Evolutionary conservation across 2,113 vertebrate species (phyloP).

Genomic region (Hippotragus niger): DNA sequence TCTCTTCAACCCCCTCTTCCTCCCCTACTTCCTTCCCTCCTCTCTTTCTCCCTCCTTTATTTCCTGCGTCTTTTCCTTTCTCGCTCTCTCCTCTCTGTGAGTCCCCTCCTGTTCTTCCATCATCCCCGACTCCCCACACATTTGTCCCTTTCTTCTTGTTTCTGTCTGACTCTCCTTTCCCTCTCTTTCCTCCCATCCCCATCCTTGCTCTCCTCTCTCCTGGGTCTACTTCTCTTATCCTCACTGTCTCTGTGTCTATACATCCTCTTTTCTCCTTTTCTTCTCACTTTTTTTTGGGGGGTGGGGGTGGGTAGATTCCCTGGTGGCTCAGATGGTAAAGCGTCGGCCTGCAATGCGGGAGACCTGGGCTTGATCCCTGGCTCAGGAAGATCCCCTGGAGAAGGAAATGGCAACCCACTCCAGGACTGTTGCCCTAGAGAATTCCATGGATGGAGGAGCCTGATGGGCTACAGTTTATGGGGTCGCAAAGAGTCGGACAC

Average conservation of each 20-base stretch:
- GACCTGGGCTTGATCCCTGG: background rate
- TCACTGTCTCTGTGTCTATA: background rate
- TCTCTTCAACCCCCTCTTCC: background rate
- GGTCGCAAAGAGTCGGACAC: background rate
- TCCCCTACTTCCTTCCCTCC: too few relatives aligned
- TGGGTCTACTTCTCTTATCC: background rate
- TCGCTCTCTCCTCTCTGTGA: fast-evolving
- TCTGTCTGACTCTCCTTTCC: background rate
- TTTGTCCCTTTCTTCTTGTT: background rate
- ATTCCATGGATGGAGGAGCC: background rate
- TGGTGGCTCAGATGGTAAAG: background rate
- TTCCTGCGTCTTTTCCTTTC: background rate
- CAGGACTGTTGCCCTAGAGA: background rate
- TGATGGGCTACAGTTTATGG: background rate
- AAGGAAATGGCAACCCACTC: background rate
- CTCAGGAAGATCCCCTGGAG: background rate
- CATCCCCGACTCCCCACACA: too few relatives aligned
- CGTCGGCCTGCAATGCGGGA: fast-evolving
- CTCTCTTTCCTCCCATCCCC: background rate
- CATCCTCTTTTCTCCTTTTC: too few relatives aligned
- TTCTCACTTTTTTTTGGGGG: too few relatives aligned
- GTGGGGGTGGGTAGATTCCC: background rate
- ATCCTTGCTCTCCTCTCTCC: background rate
- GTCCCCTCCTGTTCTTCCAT: too few relatives aligned
- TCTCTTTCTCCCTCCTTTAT: background rate